Evolutionary conservation across 2,797 vertebrate species (phyloP), one percentile per base, ranked within the genome.

Genomic region (Notolabrus celidotus): DNA sequence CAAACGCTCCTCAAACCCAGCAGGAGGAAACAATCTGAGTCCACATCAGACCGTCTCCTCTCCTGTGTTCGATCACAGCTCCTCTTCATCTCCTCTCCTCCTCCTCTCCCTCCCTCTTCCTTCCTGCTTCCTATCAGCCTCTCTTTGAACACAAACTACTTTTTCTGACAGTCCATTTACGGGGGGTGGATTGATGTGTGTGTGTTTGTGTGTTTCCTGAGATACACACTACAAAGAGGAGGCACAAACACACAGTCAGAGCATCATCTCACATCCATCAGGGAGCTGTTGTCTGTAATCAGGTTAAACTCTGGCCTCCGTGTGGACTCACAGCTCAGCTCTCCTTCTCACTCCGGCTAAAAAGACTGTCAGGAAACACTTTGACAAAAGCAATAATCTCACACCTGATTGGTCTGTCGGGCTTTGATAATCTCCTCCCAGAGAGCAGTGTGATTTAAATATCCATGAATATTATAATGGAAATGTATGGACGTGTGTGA

Each of bases 281-380:
- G 82, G 75, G 80, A 82, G 87, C 79, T 58, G 63, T 84, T 87
- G 69, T 84, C 71, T 80, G 67, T 86, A 86, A 67, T 71, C 52
- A 83, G 82, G 74, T 83, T 81, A 72, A 86, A 67, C 74, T 80
- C 67, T 82, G 75, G 53, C 56, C 71, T 68, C 60, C 45, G 61
- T 67, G 39, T 71, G 64, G 63, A 73, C 86, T 67, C 74, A 19
- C 33, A 79, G 75, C 76, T 60, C 64, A 74, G 68, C 76, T 80
- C 71, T 76, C 67, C 64, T 69, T 79, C 54, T 79, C 77, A 72
- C 68, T 69, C 67, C 46, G 49, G 59, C 34, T 77, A 74, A 85
- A 82, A 62, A 69, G 51, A 73, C 76, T 50, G 66, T 66, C 36
- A 34, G 10, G 31, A 52, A 41, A 34, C 0, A 20, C 15, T 59